Evolutionary conservation across 2,113 vertebrate genomes (phyloP), one percentile per base, ranked within the genome.

Genomic region (Equus przewalskii): DNA sequence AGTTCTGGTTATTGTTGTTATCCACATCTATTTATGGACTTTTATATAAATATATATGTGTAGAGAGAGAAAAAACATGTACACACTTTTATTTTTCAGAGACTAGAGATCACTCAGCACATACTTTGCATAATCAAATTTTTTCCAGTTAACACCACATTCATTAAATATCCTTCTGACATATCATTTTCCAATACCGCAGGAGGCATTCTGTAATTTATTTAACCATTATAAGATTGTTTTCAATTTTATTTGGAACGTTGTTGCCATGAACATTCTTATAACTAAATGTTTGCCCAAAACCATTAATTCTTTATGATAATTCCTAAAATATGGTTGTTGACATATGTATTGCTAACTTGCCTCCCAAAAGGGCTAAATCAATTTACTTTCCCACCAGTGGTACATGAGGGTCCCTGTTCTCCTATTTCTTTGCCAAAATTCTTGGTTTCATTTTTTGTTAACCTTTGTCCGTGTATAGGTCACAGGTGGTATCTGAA

Each of bases 191-290:
- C n/a, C 44, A 89, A 5, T 13, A 49, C 44, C 28, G 70, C 7
- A 41, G n/a, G 36, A 92, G 6, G 58, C 30, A 65, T 80, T 96
- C 65, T 83, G 6, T 69, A 87, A 87, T 95, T 79, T 89, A 51
- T 96, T 90, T 95, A 78, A 75, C 82, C 70, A 49, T 64, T 56
- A 33, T 14, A 92, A 80, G 36, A 87, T 87, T 79, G 7, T 75
- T 96, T 86, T 41, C 24, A 46, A 41, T 92, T 96, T 94, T 89
- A 70, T 84, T 96, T 97, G 91, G 86, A 54, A 82, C 33, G 24
- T 51, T 76, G 13, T 79, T 87, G 54, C 69, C 56, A 84, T 41
- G 51, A 82, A 64, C 49, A 75, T 93, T 82, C 69, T 73, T 60
- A 89, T 56, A 91, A 79, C 41, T 58, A 79, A 97, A 62, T 44